Evolutionary conservation across 53 echinoderm and acorn worm genomes (phyloP).

Genomic region (Temnopleurus reevesii): DNA sequence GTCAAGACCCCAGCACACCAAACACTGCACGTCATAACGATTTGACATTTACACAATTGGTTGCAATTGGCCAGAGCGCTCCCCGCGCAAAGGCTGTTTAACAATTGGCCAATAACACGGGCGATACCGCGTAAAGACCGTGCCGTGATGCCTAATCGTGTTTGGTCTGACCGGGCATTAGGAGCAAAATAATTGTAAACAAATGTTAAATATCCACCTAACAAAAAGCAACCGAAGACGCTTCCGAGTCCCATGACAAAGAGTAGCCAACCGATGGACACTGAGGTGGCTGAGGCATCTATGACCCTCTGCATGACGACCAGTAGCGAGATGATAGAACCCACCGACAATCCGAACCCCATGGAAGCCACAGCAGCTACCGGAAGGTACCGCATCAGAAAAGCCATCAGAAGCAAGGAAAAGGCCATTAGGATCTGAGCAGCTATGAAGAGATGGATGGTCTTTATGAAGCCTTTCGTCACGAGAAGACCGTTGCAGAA

Average conservation of each 20-base stretch:
- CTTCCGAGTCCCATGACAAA: constrained; percentile 11
- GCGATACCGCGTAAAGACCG: too few species aligned
- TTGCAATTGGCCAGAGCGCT: too few species aligned
- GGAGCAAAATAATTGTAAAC: too few species aligned
- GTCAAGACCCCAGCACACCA: too few species aligned
- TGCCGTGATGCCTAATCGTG: too few species aligned
- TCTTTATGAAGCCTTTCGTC: neutral
- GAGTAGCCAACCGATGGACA: constrained; percentile 20
- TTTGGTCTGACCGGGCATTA: too few species aligned
- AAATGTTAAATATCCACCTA: too few species aligned
- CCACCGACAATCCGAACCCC: neutral
- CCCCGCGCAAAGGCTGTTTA: too few species aligned
- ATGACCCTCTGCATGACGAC: constrained; percentile 42
- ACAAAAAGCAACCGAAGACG: neutral
- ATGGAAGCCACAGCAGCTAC: neutral
- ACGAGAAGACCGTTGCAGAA: constrained; percentile 32
- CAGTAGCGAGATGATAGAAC: constrained; percentile 2
- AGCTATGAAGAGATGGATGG: neutral
- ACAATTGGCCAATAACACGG: too few species aligned
- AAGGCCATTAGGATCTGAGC: constrained; percentile 26
- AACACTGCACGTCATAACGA: too few species aligned
- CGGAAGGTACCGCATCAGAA: neutral
- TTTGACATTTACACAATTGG: too few species aligned
- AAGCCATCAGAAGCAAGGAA: neutral
- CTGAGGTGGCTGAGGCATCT: neutral